A percentile compares a stretch with the other conserved stretches of the same genome.
phyloP scores from a whole-genome alignment of 1,140 invertebrate species.

The Chelonus insularis region DNA sequence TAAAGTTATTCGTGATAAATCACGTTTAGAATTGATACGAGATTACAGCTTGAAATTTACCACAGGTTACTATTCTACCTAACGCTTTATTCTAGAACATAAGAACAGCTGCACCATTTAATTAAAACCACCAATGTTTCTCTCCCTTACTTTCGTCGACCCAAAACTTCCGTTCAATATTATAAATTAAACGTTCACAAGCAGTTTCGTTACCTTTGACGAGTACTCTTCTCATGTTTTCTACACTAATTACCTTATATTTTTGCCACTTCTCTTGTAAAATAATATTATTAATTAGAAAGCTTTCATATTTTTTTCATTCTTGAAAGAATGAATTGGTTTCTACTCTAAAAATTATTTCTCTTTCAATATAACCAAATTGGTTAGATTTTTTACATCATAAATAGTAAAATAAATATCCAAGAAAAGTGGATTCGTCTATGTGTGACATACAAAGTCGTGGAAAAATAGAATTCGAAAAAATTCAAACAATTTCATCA shows the following conservation, averaged over 20 bases:
- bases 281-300: background rate
- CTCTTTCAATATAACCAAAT: too few relatives aligned
- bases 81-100: slow-evolving; percentile 7
- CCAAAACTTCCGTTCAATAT: slow-evolving; percentile 34
- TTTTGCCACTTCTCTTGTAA: background rate
- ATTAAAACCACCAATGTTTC: slow-evolving; percentile 39
- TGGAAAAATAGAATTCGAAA: too few relatives aligned
- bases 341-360: too few relatives aligned
- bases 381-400: too few relatives aligned
- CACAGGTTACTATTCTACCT: slow-evolving; percentile 12
- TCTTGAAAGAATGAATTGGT: too few relatives aligned
- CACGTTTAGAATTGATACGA: slow-evolving; percentile 2
- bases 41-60: slow-evolving; percentile 17
- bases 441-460: too few relatives aligned
- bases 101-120: slow-evolving; percentile 42
- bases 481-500: too few relatives aligned
- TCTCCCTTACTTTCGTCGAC: slow-evolving; percentile 10
- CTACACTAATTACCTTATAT: slow-evolving; percentile 34
- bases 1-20: slow-evolving; percentile 5
- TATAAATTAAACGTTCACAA: slow-evolving; percentile 38
- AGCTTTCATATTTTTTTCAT: too few relatives aligned
- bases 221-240: slow-evolving; percentile 36
- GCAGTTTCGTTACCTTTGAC: slow-evolving; percentile 25
- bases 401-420: too few relatives aligned
- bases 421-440: too few relatives aligned